These are phyloP conservation scores for Bubalus kerabau DNA, from an alignment of 2,113 vertebrate species.

Conservation along the genomic window DNA sequence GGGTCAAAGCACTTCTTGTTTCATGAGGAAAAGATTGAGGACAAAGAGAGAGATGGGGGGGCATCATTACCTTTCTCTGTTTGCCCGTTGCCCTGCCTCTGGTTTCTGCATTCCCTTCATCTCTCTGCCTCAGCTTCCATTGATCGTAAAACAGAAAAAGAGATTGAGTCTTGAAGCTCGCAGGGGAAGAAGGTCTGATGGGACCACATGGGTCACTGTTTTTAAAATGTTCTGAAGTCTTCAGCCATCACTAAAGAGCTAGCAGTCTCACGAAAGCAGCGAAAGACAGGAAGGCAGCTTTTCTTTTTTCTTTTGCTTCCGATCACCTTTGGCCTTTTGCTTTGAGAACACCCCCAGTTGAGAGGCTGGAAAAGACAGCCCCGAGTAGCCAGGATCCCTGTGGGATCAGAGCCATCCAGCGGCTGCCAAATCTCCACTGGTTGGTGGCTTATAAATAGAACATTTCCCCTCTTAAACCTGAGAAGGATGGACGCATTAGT, in stretches of 20 bases:
- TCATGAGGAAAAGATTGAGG: neutral
- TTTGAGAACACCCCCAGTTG: slow-evolving; percentile 34
- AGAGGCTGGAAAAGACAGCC: slow-evolving; percentile 22
- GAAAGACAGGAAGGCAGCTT: neutral
- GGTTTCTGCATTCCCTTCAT: neutral
- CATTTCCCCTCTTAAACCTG: slow-evolving; percentile 66
- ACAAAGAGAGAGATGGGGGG: neutral
- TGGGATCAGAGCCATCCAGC: slow-evolving; percentile 55
- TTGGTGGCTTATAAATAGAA: slow-evolving; percentile 64
- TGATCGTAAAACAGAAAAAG: slow-evolving; percentile 25
- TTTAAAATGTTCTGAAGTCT: slow-evolving; percentile 6
- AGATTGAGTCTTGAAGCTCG: neutral
- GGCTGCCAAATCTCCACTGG: slow-evolving; percentile 54
- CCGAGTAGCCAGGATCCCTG: slow-evolving; percentile 51
- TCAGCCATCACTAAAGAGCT: neutral
- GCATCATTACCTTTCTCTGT: neutral
- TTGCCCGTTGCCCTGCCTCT: neutral
- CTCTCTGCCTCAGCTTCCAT: slow-evolving; percentile 14
- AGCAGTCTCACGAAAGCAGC: neutral
- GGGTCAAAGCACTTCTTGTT: neutral
- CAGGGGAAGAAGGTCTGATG: neutral
- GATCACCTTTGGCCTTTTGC: slow-evolving; percentile 43
- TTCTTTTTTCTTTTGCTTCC: neutral
- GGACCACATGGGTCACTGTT: neutral
- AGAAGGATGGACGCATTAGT: slow-evolving; percentile 43